phyloP scores from a whole-genome alignment of 2,888 invertebrate species.

The Petrolisthes manimaculis region DNA sequence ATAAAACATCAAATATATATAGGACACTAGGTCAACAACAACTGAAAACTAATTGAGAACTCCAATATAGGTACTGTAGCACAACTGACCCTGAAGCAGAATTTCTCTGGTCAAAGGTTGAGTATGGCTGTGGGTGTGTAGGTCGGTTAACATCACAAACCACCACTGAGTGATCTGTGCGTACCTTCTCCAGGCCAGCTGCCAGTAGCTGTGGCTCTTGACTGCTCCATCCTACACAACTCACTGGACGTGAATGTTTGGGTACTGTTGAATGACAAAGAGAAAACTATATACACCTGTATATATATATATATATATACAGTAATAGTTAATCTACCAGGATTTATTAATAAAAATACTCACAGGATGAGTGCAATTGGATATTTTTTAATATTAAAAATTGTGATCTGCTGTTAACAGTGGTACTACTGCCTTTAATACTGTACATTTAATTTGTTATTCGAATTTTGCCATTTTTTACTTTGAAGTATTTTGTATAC shows the following conservation, averaged over 20 bases:
- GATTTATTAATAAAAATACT: neutral
- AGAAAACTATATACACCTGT: neutral
- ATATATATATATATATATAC: neutral
- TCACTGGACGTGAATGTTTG: conserved; percentile 86
- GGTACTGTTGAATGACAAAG: conserved; percentile 70
- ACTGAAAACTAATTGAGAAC: neutral
- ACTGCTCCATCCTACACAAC: conserved; percentile 89
- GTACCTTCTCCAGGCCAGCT: conserved; percentile 88
- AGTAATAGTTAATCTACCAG: neutral
- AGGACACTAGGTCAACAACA: neutral
- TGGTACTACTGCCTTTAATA: no score
- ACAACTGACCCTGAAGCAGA: conserved; percentile 43
- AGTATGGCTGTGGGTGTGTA: conserved; percentile 30
- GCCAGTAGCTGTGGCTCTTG: conserved; percentile 84
- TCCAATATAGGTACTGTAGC: neutral
- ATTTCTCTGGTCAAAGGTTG: conserved; percentile 40
- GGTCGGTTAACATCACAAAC: conserved; percentile 83
- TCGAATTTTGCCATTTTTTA: no score
- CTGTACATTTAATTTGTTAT: no score
- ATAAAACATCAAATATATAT: neutral
- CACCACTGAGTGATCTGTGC: conserved; percentile 88
- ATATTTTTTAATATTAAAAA: no score
- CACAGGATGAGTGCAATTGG: no score
- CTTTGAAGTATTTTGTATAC: no score
- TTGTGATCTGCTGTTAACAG: no score